Base-by-base conservation (phyloP, 2,888 invertebrate species). In the Allacma fusca region DNA sequence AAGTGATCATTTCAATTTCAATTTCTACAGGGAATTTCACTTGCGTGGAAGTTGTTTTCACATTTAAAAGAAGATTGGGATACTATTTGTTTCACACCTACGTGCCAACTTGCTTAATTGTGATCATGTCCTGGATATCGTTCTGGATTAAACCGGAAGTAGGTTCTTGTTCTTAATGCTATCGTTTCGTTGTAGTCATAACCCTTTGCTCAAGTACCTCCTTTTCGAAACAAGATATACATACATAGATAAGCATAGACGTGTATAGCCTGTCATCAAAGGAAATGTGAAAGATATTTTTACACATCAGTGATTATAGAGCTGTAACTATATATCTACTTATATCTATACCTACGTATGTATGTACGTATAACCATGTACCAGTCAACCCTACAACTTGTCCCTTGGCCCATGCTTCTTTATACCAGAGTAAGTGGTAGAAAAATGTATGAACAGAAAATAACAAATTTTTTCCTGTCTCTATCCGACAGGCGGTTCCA, bases 31-130 rank as follows among this genome's bases (percentile, higher is more conserved):
- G 95, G 68, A 95, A 96, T 87, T 96, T 96, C 87, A 95, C 95
- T 0, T 96, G 96, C 83, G 88, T 96, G 84, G 94, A 95, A 86
- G 95, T 96, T 69, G 91, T 95, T 80, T 96, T 96, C 87, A 93
- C 93, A 74, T 87, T 96, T 84, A 94, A 95, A 86, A 90, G 96
- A 29, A 91, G 96, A 1, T 89, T 96, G 73, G 95, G 96, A 0
- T 96, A 96, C 87, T 95, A 95, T 86, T 89, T 96, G 72, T 96
- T 96, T 88, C 95, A 96, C 87, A 96, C 96, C 0, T 96, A 96
- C 86, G 93, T 96, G 85, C 96, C 96, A 4, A 96, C 96, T 19
- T 95, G 95, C 86, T 90, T 96, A 85, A 96, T 96, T 85, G 96
- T 96, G 80, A 85, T 86, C 77, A 83, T 86, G 75, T 85, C 85